phyloP scores from a whole-genome alignment of 2,113 vertebrate genomes.

The Sciurus niger region DNA sequence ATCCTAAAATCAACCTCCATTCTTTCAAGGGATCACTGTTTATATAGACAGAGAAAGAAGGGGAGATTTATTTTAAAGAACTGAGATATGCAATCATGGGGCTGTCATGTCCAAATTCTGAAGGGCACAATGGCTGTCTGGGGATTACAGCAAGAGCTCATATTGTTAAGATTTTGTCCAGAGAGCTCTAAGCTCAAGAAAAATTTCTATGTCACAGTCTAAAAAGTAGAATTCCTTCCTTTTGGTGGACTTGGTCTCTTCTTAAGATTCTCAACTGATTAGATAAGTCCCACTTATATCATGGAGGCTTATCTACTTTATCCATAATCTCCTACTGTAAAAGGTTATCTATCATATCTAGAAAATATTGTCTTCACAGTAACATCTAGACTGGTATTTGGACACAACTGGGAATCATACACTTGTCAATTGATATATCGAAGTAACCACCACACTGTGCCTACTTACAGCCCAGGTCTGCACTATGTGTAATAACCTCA shows the following conservation, averaged over 20 bases:
- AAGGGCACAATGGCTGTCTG: neutral
- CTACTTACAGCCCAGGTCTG: neutral
- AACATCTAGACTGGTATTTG: neutral
- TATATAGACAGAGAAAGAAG: neutral
- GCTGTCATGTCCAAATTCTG: neutral
- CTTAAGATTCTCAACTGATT: neutral
- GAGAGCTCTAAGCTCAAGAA: neutral
- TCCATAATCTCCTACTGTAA: neutral
- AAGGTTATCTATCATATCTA: neutral
- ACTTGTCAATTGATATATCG: neutral
- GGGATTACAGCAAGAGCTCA: neutral
- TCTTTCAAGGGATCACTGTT: no score
- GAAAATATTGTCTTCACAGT: neutral
- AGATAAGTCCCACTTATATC: neutral
- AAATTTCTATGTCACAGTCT: neutral
- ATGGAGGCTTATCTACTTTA: neutral
- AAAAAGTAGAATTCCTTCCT: neutral
- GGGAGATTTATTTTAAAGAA: slow-evolving; percentile 5
- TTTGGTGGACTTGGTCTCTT: neutral
- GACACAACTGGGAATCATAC: neutral
- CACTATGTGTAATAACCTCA: neutral
- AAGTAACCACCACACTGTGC: neutral
- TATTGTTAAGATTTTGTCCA: neutral
- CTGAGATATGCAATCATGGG: neutral
- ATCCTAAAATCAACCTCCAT: neutral